Base-by-base conservation (phyloP, 2,797 vertebrate genomes). In the Sebastes itinus region DNA sequence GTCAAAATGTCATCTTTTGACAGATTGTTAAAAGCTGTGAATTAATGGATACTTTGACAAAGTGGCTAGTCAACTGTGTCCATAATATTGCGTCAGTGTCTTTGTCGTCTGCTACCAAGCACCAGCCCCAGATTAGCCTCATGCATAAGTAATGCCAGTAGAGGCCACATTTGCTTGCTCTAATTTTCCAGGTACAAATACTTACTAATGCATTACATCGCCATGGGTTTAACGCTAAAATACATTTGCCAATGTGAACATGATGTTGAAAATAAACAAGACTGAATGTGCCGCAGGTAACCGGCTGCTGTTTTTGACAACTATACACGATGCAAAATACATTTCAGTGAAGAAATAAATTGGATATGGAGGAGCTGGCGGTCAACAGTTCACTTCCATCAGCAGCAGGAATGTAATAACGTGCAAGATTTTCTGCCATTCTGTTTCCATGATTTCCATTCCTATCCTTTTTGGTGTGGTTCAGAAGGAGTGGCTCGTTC, bases 111-210 rank as follows among this genome's bases (percentile, higher is more conserved):
- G 75, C 75, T 56, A 62, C 42, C 71, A 75, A 68, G 23, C 61
- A 27, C 32, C 78, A 80, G 78, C 78, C 88, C 87, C 30, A 80
- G 49, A 83, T 89, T 84, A 86, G 63, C 65, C 54, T 88, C 80
- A 82, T 89, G 75, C 77, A 88, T 88, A 85, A 81, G 60, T 91
- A 80, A 90, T 90, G 75, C 55, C 64, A 58, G 54, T 13, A 61
- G 81, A 83, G 77, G 61, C 80, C 77, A 77, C 67, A 72, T 83
- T 71, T 70, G 73, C 66, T 87, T 88, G 77, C 81, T 91, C 82
- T 79, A 74, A 89, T 92, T 89, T 90, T 78, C 54, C 61, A 80
- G 65, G 38, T 79, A 86, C 58, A 87, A 87, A 86, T 78, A 73
- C 35, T 75, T 75, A 67, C 35, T 82, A 6, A 6, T 72, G 71